Evolutionary conservation across 2,113 vertebrate species (phyloP).

Genomic region (Parus major): DNA sequence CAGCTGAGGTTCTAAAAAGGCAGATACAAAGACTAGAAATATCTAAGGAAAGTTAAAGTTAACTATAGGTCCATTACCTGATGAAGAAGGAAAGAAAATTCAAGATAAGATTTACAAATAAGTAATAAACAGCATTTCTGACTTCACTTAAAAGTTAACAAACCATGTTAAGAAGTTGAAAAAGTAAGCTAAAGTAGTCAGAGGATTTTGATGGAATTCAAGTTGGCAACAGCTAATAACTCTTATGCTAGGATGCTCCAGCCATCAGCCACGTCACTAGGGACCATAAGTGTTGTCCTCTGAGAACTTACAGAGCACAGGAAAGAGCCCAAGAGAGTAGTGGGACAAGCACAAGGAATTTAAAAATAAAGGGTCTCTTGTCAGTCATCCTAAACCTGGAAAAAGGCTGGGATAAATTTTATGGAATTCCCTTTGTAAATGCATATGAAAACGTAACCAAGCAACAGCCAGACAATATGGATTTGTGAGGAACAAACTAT

Average conservation of each 20-base stretch:
- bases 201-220: not conserved
- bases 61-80: not conserved
- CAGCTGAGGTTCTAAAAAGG: not conserved
- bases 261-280: not conserved
- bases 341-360: not conserved
- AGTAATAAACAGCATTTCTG: not conserved
- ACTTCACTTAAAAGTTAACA: not conserved
- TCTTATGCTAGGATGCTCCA: not conserved
- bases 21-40: not conserved
- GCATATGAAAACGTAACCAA: not conserved
- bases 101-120: not conserved
- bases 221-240: not conserved
- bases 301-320: not conserved
- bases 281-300: not conserved
- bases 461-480: not conserved
- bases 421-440: not conserved
- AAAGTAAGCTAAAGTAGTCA: not conserved
- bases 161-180: not conserved
- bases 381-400: not conserved
- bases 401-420: not conserved
- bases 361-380: not conserved
- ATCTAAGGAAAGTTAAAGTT: not conserved
- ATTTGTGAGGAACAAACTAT: not conserved
- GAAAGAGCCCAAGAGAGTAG: not conserved
- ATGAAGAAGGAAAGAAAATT: not conserved